These are phyloP conservation scores for Zaprionus obscuricornis DNA, from an alignment of 2,888 invertebrate genomes.

Conservation along the genomic window DNA sequence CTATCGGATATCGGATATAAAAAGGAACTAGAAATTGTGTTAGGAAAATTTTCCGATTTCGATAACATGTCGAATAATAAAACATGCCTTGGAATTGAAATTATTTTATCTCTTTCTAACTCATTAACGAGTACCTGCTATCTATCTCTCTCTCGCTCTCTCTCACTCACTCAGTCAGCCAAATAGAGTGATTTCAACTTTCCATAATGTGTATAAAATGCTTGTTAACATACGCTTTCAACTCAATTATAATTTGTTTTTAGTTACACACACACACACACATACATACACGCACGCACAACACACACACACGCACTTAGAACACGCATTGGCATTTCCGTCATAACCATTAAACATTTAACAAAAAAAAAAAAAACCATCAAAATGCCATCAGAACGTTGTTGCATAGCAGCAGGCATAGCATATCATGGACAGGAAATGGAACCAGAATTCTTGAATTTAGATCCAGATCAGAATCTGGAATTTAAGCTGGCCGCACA, in stretches of 20 bases:
- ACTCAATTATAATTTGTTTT: conserved; percentile 29
- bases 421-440: conserved; percentile 21
- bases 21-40: too few species aligned
- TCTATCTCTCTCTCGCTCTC: too few species aligned
- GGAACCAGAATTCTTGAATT: conserved; percentile 24
- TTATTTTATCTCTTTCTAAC: too few species aligned
- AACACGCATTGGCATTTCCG: conserved; percentile 43
- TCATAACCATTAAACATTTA: conserved; percentile 39
- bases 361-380: conserved; percentile 42
- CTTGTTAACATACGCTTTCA: conserved; percentile 16
- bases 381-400: conserved; percentile 53
- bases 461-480: neutral
- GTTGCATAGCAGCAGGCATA: conserved; percentile 29
- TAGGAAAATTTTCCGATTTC: too few species aligned
- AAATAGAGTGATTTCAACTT: conserved; percentile 57
- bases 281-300: neutral
- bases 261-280: conserved; percentile 5
- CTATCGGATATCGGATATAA: too few species aligned
- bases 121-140: too few species aligned
- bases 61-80: too few species aligned
- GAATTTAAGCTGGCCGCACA: too few species aligned
- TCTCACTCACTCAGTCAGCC: conserved; percentile 24
- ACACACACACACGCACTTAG: neutral
- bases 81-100: too few species aligned
- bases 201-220: conserved; percentile 29